These are phyloP conservation scores for Colletes latitarsis DNA, from an alignment of 1,140 invertebrate species.

Conservation along the genomic window DNA sequence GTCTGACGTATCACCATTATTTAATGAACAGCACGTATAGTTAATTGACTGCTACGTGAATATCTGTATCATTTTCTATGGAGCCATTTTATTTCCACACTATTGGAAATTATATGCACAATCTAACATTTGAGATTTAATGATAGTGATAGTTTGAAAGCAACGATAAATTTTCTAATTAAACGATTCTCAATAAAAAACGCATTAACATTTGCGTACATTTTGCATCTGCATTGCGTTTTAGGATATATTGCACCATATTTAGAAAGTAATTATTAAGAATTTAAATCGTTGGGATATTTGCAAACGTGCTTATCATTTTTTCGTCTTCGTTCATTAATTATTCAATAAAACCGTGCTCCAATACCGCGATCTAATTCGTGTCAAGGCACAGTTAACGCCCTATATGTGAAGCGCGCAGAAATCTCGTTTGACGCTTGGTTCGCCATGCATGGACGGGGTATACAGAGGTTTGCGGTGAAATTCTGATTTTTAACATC, in stretches of 20 bases:
- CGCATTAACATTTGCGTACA: no score
- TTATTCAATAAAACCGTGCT: constrained; percentile 33
- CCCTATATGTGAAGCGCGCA: constrained; percentile 78
- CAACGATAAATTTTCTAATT: no score
- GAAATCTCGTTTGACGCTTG: constrained; percentile 76
- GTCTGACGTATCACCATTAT: no score
- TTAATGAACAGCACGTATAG: no score
- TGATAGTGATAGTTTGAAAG: no score
- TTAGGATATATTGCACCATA: background rate
- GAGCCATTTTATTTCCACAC: no score
- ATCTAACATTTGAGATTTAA: no score
- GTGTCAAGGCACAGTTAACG: constrained; percentile 75
- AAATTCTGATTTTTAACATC: constrained; percentile 58
- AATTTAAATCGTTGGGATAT: background rate
- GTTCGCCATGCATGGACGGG: constrained; percentile 69
- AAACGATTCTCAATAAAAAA: no score
- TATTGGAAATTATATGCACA: no score
- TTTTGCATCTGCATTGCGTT: background rate
- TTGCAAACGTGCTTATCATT: background rate
- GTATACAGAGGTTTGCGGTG: constrained; percentile 48
- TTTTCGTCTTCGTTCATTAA: background rate
- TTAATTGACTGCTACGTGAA: no score
- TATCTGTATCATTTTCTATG: no score
- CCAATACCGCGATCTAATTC: constrained; percentile 50
- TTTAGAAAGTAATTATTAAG: background rate